Evolutionary conservation across 2,888 invertebrate species (phyloP), one percentile per base, ranked within the genome.

Genomic region (Thereva nobilitata): DNA sequence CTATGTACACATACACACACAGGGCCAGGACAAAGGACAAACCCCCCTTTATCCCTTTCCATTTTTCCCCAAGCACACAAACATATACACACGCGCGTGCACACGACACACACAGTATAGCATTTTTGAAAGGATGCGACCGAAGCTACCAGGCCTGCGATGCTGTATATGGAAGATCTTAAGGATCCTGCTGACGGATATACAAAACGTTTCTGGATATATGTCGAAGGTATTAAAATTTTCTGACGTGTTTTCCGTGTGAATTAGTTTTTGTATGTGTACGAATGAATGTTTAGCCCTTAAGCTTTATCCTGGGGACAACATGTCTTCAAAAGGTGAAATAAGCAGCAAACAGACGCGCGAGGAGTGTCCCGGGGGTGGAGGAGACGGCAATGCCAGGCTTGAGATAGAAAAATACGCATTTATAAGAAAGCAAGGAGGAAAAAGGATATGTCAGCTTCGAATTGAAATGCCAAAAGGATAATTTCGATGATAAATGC

Each of bases 401-500:
- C 5, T 9, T 12, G 10, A 47, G 12, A 47, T 10, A 47, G 8
- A 12, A 5, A n/a, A n/a, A 47, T 47, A 47, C 23, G 23, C 47
- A 59, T 59, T 37, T 47, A 12, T 59, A 7, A 45, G 12, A 37
- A 50, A 35, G 5, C 7, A 35, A 8, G 52, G 7, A 53, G 44
- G 44, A 50, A 61, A 68, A 68, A 64, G 64, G 65, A 54, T 61
- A 59, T 67, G 69, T 69, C 67, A 69, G 64, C 67, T 61, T 69
- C 64, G 61, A 65, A 68, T 66, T 69, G 67, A 67, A 69, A 69
- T 69, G 69, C 65, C 69, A 65, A 65, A 69, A 69, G 65, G 69
- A 69, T 67, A 67, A 67, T 67, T 67, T 67, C 56, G 41, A 67
- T 69, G 69, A 69, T 69, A 53, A 69, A 69, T 69, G 56, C 47